A percentile compares a stretch with the other conserved stretches of the same genome.
Conservation (phyloP, 2,888 invertebrate species). For the Margaritifera margaritifera region DNA sequence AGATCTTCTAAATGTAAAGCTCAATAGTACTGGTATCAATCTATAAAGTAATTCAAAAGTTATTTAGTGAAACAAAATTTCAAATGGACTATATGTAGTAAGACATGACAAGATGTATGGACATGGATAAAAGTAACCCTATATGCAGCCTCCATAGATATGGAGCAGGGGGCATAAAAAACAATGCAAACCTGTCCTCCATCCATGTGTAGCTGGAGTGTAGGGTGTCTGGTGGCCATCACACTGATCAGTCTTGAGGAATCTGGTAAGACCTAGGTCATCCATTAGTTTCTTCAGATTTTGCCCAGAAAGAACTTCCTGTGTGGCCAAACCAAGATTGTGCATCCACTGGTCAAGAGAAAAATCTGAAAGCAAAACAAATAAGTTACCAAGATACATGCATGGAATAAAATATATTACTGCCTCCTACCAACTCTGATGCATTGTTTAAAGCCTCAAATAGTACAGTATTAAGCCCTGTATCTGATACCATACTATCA, state of each 20-base stretch:
- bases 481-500: no score
- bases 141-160: no score
- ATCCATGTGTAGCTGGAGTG: background rate
- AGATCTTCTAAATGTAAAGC: no score
- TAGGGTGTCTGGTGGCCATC: slow-evolving; percentile 9
- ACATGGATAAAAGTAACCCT: no score
- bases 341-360: slow-evolving; percentile 17
- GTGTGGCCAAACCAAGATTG: slow-evolving; percentile 1
- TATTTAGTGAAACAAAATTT: no score
- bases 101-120: no score
- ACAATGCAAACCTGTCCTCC: no score
- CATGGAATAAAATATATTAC: background rate
- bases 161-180: no score
- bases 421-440: background rate
- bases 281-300: slow-evolving; percentile 21
- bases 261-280: slow-evolving; percentile 11
- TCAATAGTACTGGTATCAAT: no score
- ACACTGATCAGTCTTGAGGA: slow-evolving; percentile 18
- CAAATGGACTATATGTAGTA: no score
- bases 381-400: background rate
- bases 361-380: slow-evolving; percentile 13
- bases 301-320: background rate
- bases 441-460: background rate
- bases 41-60: no score
- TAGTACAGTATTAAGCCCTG: no score